phyloP scores from a whole-genome alignment of 2,113 vertebrate species.

The Murina feae region DNA sequence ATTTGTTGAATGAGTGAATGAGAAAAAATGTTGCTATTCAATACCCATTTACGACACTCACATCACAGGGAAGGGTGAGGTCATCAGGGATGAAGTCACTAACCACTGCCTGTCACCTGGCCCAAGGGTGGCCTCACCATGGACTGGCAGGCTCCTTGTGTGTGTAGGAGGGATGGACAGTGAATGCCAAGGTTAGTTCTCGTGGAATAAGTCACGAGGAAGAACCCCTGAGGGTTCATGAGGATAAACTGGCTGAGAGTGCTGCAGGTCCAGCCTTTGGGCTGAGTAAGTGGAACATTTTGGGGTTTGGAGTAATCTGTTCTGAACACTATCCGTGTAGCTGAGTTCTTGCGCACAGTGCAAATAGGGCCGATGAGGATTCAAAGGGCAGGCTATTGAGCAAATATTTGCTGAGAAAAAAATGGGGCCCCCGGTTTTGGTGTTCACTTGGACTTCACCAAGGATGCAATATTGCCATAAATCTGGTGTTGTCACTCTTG shows the following conservation, averaged over 20 bases:
- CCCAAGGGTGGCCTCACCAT: not conserved
- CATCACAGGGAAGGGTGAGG: slow-evolving; percentile 51
- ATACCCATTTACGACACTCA: slow-evolving; percentile 27
- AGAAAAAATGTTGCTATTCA: slow-evolving; percentile 35
- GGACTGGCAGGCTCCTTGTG: not conserved
- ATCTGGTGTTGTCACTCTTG: not conserved
- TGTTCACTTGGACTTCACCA: slow-evolving; percentile 5
- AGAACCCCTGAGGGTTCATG: not conserved
- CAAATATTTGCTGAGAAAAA: not conserved
- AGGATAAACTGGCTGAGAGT: not conserved
- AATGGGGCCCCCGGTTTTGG: not conserved
- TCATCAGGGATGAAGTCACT: slow-evolving; percentile 51
- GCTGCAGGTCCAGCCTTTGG: not conserved
- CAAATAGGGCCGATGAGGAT: not conserved
- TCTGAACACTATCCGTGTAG: not conserved
- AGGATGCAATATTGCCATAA: not conserved
- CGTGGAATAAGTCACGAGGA: not conserved
- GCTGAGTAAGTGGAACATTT: not conserved
- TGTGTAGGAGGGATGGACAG: slow-evolving; percentile 4
- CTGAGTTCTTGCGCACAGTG: slow-evolving; percentile 16
- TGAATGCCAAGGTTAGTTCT: slow-evolving; percentile 11
- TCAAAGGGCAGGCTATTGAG: not conserved
- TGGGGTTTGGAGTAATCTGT: not conserved
- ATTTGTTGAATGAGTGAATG: slow-evolving; percentile 44
- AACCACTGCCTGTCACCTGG: slow-evolving; percentile 19